Base-by-base conservation (phyloP, 2,888 invertebrate species). In the Drosophila engyochracea region DNA sequence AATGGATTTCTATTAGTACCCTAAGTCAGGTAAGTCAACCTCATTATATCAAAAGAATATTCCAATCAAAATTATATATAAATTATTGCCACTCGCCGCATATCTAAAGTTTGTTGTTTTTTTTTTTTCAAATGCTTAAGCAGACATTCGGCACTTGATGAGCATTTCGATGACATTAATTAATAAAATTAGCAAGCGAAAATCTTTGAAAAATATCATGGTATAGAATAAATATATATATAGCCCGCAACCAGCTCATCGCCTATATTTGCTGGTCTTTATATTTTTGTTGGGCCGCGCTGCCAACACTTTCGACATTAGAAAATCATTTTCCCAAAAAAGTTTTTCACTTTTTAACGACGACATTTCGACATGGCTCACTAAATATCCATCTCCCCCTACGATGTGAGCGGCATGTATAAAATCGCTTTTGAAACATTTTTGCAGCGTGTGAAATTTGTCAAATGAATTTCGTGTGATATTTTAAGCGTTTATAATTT, bases 1-100 rank as follows among this genome's bases (percentile, higher is more conserved):
- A 91, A 90, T 91, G 89, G 91, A 91, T 79, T 90, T 89, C 77
- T 76, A 77, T 86, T 88, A 91, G 89, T 81, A 88, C 75, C 79
- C 73, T 85, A 91, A 88, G 88, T 69, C 80, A 88, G 91, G 89
- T 89, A 62, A 89, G 91, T 84, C 30, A 3, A 55, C 19, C 30
- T 25, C 28, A 22, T 5, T 22, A 53, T 41, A 25, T 3, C 22
- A 25, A 37, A 30, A 16, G 12, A 47, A 54, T n/a, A 51, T 41
- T 33, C 19, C 12, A 22, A 25, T 12, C 1, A 33, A n/a, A 19
- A 30, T 35, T 4, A 4, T 47, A 9, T 25, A 37, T 2, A 57
- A 64, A 44, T 65, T 57, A 53, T 65, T 61, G 62, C 54, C 55
- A 6, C 2, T 22, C 35, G 58, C 25, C 12, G 53, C 47, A 16